These are phyloP conservation scores for Synergus gifuensis DNA, from an alignment of 2,888 invertebrate species.

Conservation along the genomic window DNA sequence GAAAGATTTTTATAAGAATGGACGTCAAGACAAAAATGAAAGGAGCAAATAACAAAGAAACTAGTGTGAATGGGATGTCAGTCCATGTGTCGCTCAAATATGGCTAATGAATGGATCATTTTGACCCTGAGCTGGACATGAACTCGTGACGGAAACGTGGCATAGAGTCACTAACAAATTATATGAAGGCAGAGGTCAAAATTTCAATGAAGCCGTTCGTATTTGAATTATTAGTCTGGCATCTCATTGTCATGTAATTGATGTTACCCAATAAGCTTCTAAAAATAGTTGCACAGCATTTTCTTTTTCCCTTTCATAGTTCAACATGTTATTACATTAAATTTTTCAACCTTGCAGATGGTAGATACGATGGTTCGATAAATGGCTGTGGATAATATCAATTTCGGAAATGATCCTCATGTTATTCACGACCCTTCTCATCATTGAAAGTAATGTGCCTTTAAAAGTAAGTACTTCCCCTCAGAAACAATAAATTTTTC, in stretches of 20 bases:
- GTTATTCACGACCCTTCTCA: not conserved
- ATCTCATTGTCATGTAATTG: slow-evolving; percentile 11
- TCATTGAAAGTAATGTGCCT: not conserved
- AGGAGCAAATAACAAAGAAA: not conserved
- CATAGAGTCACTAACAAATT: slow-evolving; percentile 7
- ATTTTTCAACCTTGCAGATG: not conserved
- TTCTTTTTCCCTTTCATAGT: not conserved
- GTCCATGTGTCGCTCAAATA: slow-evolving; percentile 9
- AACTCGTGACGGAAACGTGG: slow-evolving; percentile 6
- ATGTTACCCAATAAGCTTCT: not conserved
- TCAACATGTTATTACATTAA: not conserved
- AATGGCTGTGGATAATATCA: too few species aligned
- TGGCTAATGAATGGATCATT: slow-evolving; percentile 17
- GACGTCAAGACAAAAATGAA: not conserved
- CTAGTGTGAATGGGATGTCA: slow-evolving; percentile 6
- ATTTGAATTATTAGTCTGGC: slow-evolving; percentile 3
- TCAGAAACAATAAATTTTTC: not conserved
- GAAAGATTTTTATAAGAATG: not conserved
- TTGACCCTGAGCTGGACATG: slow-evolving; percentile 2
- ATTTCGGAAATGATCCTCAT: too few species aligned
- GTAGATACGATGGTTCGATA: too few species aligned
- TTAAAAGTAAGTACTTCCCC: not conserved
- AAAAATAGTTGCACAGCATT: not conserved
- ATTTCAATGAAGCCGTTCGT: slow-evolving; percentile 6
- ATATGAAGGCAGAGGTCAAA: slow-evolving; percentile 5